phyloP scores from a whole-genome alignment of 1,140 invertebrate genomes.

The Centruroides vittatus region DNA sequence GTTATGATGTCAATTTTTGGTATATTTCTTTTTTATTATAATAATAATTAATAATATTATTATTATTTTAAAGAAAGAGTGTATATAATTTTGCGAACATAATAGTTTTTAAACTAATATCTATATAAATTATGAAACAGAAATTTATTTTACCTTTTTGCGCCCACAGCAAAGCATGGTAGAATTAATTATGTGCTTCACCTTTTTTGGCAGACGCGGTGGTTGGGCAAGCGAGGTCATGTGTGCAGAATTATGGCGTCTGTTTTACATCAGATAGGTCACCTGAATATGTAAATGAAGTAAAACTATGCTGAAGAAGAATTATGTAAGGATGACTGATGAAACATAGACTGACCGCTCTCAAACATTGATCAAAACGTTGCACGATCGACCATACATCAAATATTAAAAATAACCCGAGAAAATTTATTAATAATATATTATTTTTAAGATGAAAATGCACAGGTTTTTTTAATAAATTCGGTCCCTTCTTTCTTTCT shows the following conservation, averaged over 20 bases:
- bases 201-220: conserved; percentile 20
- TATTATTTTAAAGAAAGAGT: not conserved
- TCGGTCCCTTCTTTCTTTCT: too few species aligned
- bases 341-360: too few species aligned
- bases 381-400: too few species aligned
- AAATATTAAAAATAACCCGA: too few species aligned
- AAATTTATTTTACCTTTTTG: conserved; percentile 22
- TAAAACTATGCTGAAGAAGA: too few species aligned
- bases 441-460: too few species aligned
- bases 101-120: conserved; percentile 1
- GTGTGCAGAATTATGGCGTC: conserved; percentile 2
- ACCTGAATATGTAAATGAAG: too few species aligned
- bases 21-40: not conserved
- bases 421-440: too few species aligned
- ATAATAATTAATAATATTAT: not conserved
- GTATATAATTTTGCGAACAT: not conserved
- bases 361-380: too few species aligned
- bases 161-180: conserved; percentile 27
- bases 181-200: conserved; percentile 19
- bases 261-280: too few species aligned
- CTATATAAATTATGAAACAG: not conserved
- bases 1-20: not conserved
- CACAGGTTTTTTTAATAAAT: too few species aligned
- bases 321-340: too few species aligned
- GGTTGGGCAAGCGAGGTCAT: conserved; percentile 19